Evolutionary conservation across 2,113 vertebrate genomes (phyloP).

Genomic region (Vimba vimba): DNA sequence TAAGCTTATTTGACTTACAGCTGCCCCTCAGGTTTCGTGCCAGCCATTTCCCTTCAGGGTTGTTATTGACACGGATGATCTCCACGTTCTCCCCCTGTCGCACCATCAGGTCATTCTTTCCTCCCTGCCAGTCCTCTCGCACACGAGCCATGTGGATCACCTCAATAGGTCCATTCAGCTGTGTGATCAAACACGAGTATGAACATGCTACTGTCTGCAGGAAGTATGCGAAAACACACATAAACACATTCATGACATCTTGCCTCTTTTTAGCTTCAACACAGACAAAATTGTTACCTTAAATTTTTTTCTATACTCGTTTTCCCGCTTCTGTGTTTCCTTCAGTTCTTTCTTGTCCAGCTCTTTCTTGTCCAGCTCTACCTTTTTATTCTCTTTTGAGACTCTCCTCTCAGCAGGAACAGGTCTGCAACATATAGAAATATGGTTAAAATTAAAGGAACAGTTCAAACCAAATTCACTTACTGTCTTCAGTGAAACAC

Average conservation of each 20-base stretch:
- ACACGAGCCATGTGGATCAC: conserved; percentile 73
- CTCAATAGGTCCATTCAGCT: conserved; percentile 65
- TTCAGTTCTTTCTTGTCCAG: conserved; percentile 65
- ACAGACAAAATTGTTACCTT: conserved; percentile 63
- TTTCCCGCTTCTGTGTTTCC: conserved; percentile 67
- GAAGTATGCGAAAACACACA: background rate
- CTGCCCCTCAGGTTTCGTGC: conserved; percentile 69
- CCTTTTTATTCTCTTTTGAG: conserved; percentile 64
- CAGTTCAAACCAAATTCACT: background rate
- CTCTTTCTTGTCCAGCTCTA: conserved; percentile 65
- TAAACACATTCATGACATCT: background rate
- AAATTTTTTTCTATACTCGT: conserved; percentile 72
- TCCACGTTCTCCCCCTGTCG: conserved; percentile 74
- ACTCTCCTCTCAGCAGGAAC: conserved; percentile 42
- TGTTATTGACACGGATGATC: conserved; percentile 75
- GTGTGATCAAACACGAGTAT: background rate
- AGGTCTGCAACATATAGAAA: conserved; percentile 28
- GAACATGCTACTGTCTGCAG: background rate
- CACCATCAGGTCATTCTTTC: conserved; percentile 73
- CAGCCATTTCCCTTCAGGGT: conserved; percentile 77
- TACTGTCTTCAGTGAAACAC: background rate
- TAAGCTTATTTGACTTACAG: background rate
- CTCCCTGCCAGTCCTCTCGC: conserved; percentile 71
- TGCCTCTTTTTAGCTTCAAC: background rate
- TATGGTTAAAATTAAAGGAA: background rate